Evolutionary conservation across 2,113 vertebrate genomes (phyloP), one percentile per base, ranked within the genome.

Genomic region (Spea bombifrons): DNA sequence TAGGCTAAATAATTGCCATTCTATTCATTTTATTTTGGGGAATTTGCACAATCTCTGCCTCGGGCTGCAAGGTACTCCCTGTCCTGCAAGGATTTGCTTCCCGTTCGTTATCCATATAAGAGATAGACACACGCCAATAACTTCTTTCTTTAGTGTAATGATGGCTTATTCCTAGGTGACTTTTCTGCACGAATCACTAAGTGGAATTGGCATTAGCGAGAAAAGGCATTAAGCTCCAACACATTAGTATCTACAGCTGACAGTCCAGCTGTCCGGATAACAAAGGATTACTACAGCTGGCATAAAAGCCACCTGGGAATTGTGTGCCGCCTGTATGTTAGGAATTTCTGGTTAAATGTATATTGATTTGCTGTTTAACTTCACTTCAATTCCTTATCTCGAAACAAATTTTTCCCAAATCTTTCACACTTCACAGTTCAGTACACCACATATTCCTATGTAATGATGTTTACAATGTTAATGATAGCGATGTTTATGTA

Each of bases 281-380:
- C 64, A 64, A 77, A 69, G 17, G 47, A 53, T 65, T n/a, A 71
- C 10, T 61, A 44, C 67, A 78, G 59, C 59, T 78, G 67, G 52
- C 30, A 49, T 30, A 6, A 30, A 53, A 74, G 7, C 57, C 68
- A 53, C 57, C 68, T 78, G 17, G 76, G 17, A 66, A 16, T 15
- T 5, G 10, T 13, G 66, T 6, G 8, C 15, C 12, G 10, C 50
- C 1, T 13, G 15, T 59, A 59, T 59, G 10, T 59, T 59, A 59
- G 55, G 4, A 4, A 59, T 59, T 59, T 7, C 50, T 10, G 9
- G 9, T 52, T 52, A 1, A 52, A 1, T 52, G 8, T 52, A 52
- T 5, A 8, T n/a, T n/a, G n/a, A n/a, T n/a, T n/a, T n/a, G n/a
- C n/a, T 30, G 30, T 30, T 30, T 30, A 30, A 30, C 30, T 30